Evolutionary conservation across 2,888 invertebrate species (phyloP).

Genomic region (Trichogramma evanescens): DNA sequence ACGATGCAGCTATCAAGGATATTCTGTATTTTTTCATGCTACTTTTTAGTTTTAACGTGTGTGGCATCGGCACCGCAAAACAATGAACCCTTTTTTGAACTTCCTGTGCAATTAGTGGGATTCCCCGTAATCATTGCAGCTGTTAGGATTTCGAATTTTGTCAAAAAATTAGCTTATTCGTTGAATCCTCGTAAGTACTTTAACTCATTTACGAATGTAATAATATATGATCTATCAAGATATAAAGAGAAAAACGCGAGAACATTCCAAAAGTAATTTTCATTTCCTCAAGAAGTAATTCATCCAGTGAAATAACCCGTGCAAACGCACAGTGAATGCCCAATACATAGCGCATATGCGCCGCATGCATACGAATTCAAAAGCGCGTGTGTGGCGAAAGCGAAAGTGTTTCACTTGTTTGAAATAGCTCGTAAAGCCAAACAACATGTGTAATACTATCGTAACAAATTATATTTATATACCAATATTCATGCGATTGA

Average conservation of each 20-base stretch:
- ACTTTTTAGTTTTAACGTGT: constrained; percentile 31
- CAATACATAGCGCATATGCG: neutral
- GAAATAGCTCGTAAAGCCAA: constrained; percentile 7
- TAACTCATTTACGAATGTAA: neutral
- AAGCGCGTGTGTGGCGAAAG: constrained; percentile 30
- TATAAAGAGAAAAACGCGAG: neutral
- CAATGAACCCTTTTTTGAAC: constrained; percentile 59
- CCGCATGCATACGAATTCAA: neutral
- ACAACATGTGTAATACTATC: constrained; percentile 5
- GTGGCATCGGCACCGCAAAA: constrained; percentile 34
- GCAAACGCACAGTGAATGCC: constrained; percentile 7
- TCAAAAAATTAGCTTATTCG: constrained; percentile 76
- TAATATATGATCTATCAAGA: neutral
- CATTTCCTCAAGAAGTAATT: constrained; percentile 10
- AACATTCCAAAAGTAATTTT: neutral
- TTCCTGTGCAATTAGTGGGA: constrained; percentile 78
- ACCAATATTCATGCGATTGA: too few species aligned
- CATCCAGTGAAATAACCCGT: constrained; percentile 19
- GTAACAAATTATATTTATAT: constrained; percentile 9
- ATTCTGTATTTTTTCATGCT: constrained; percentile 32
- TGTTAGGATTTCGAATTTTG: constrained; percentile 71
- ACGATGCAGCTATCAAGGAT: constrained; percentile 37
- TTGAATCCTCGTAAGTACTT: constrained; percentile 63
- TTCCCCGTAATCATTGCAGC: constrained; percentile 76
- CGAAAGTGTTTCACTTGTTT: constrained; percentile 40